Percentiles rank a stretch among this genome's conserved stretches.
These are phyloP conservation scores for Nasalis larvatus DNA, from an alignment of 2,113 vertebrate genomes.

Conservation along the genomic window DNA sequence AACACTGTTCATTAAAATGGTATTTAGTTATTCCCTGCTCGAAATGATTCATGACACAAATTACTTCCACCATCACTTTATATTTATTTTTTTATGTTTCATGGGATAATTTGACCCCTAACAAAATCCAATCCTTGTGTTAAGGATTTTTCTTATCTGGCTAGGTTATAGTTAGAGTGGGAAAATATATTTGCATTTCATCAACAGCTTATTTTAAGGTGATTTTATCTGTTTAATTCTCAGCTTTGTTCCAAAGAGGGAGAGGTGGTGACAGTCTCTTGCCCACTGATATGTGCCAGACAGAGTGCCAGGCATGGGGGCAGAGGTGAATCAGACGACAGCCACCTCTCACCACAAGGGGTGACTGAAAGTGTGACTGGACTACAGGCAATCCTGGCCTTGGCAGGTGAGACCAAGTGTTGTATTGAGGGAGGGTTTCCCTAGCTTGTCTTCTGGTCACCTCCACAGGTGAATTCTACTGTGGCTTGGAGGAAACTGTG, in stretches of 20 bases:
- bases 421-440: not conserved
- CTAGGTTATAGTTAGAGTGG: conserved; percentile 3
- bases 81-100: conserved; percentile 8
- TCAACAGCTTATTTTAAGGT: conserved; percentile 28
- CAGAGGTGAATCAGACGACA: not conserved
- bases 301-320: not conserved
- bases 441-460: not conserved
- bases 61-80: conserved; percentile 1
- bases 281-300: not conserved
- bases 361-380: not conserved
- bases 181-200: conserved; percentile 40
- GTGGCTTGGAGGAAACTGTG: not conserved
- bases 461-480: not conserved
- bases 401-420: not conserved
- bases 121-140: not conserved
- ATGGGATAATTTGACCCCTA: not conserved
- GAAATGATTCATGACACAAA: not conserved
- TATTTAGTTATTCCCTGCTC: not conserved
- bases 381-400: not conserved
- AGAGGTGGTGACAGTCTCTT: not conserved
- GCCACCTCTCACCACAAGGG: not conserved
- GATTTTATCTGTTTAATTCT: conserved; percentile 19
- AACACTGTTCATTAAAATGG: not conserved
- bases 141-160: conserved; percentile 29
- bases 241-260: not conserved